Percentiles rank a stretch among this genome's conserved stretches.
Conservation (phyloP, 2,113 vertebrate species). For the Colinus virginianus region DNA sequence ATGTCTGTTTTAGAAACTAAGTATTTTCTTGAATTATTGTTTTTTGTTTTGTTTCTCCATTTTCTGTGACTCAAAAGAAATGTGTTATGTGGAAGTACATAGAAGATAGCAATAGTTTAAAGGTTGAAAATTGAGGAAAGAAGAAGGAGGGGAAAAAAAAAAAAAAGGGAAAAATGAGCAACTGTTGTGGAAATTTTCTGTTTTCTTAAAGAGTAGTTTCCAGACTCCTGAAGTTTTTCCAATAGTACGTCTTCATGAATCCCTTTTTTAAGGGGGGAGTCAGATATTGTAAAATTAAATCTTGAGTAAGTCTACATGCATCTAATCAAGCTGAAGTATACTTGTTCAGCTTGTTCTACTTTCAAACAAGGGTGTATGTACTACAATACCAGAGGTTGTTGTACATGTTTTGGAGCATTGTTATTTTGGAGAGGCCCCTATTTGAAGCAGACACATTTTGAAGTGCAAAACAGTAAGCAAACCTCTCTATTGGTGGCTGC, state of each 20-base stretch:
- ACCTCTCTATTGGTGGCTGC: not conserved
- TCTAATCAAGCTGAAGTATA: not conserved
- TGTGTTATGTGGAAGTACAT: not conserved
- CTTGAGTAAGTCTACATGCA: not conserved
- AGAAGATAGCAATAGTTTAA: not conserved
- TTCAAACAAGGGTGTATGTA: not conserved
- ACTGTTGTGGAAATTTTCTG: not conserved
- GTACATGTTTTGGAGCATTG: not conserved
- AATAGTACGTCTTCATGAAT: not conserved
- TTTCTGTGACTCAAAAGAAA: not conserved
- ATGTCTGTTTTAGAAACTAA: not conserved
- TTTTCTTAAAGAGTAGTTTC: not conserved
- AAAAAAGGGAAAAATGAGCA: not conserved
- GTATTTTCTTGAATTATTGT: not conserved
- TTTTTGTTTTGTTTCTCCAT: not conserved
- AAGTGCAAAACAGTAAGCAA: not conserved
- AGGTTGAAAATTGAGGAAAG: not conserved
- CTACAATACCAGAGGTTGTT: not conserved
- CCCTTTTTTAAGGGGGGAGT: not conserved
- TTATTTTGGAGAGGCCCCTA: not conserved
- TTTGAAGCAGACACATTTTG: not conserved
- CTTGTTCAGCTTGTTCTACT: not conserved
- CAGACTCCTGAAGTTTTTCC: not conserved
- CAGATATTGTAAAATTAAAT: not conserved
- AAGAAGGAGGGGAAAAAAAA: not conserved